Percentiles rank a stretch among this genome's conserved stretches.
Evolutionary conservation across 2,797 vertebrate genomes (phyloP).

Genomic region (Pantherophis vulpinus): DNA sequence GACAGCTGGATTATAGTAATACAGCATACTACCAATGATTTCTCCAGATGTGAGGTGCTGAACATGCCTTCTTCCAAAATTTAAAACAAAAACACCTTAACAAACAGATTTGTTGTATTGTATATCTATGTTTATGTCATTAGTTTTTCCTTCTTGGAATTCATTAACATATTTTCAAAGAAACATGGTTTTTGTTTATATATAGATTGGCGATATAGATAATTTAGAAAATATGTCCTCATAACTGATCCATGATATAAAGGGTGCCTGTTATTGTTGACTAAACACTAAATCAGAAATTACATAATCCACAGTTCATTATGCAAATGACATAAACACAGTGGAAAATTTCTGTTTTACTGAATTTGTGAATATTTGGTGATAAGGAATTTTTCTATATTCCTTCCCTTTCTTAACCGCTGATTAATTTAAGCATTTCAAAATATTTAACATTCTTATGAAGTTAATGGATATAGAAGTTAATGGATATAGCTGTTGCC

Average conservation of each 20-base stretch:
- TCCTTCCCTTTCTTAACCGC: constrained; percentile 6
- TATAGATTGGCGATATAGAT: constrained; percentile 13
- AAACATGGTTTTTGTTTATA: constrained; percentile 48
- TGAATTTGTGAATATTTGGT: not conserved
- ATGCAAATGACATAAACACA: not conserved
- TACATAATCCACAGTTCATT: not conserved
- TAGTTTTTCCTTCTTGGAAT: not conserved
- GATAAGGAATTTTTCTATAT: constrained; percentile 15
- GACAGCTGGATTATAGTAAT: not conserved
- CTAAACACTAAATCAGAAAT: not conserved
- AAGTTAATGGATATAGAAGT: not conserved
- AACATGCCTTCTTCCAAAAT: not conserved
- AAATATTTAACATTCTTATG: constrained; percentile 22
- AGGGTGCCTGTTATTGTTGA: not conserved
- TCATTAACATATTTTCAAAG: constrained; percentile 38
- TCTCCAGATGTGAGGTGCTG: not conserved
- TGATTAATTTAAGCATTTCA: constrained; percentile 28
- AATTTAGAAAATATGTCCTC: not conserved
- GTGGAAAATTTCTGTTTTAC: not conserved
- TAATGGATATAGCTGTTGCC: constrained; percentile 1
- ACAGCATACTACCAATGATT: not conserved
- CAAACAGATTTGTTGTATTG: constrained; percentile 12
- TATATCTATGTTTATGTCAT: constrained; percentile 52
- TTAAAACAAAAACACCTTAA: not conserved
- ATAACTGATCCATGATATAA: not conserved